phyloP scores from a whole-genome alignment of 2,888 invertebrate species.

The Phytoseiulus persimilis region DNA sequence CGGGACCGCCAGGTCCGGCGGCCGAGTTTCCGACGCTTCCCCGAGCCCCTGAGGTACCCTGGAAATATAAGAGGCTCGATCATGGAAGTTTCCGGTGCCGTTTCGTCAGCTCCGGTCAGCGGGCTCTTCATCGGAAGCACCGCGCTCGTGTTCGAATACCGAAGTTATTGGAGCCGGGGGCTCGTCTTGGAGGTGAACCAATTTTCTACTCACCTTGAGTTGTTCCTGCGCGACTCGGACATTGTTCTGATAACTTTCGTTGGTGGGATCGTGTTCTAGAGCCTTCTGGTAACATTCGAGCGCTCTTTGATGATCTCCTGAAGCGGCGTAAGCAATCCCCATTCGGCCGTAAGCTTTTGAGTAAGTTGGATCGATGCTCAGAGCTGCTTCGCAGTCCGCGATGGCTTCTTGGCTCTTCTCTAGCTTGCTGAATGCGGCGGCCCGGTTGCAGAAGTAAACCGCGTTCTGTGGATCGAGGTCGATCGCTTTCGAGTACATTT shows the following conservation, averaged over 20 bases:
- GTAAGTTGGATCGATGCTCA: conserved; percentile 79
- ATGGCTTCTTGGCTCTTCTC: conserved; percentile 74
- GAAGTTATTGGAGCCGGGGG: too few species aligned
- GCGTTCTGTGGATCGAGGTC: conserved; percentile 76
- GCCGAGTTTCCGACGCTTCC: neutral
- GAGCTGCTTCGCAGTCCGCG: conserved; percentile 78
- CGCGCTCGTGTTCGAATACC: too few species aligned
- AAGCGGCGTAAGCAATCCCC: conserved; percentile 72
- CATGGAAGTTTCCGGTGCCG: neutral
- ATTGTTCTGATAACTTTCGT: conserved; percentile 79
- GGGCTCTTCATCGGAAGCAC: too few species aligned
- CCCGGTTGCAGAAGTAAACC: conserved; percentile 92
- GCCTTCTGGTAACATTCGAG: conserved; percentile 77
- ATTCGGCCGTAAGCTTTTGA: conserved; percentile 89
- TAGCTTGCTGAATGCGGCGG: conserved; percentile 85
- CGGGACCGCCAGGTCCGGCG: conserved; percentile 39
- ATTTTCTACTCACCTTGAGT: conserved; percentile 44
- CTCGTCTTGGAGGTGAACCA: neutral
- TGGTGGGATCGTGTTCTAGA: conserved; percentile 78
- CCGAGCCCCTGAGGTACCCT: neutral
- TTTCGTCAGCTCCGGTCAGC: too few species aligned
- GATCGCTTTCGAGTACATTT: conserved; percentile 66
- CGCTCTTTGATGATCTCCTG: conserved; percentile 74
- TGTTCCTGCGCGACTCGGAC: conserved; percentile 70
- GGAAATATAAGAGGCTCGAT: neutral